phyloP scores from a whole-genome alignment of 2,113 vertebrate genomes.

The Hymenochirus boettgeri region DNA sequence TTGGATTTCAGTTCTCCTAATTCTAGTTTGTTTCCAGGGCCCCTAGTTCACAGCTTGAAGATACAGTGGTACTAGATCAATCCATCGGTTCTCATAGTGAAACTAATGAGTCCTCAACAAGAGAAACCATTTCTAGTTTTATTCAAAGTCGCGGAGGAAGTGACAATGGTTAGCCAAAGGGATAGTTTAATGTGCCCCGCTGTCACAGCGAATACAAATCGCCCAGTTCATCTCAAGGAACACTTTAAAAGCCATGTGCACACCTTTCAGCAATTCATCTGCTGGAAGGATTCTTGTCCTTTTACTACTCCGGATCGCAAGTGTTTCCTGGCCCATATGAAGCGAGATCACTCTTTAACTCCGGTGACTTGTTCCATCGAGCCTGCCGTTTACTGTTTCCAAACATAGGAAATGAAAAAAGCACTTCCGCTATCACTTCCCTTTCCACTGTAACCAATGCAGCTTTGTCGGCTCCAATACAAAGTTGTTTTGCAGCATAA shows the following conservation, averaged over 20 bases:
- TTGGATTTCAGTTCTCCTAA: conserved; percentile 49
- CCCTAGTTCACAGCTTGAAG: conserved; percentile 45
- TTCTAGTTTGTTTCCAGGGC: conserved; percentile 56
- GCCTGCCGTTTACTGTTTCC: conserved; percentile 65
- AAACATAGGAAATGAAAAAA: conserved; percentile 66
- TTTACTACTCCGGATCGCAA: conserved; percentile 59
- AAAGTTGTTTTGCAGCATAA: conserved; percentile 69
- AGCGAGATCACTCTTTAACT: conserved; percentile 49
- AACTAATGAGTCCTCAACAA: conserved; percentile 6
- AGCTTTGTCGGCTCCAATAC: conserved; percentile 64
- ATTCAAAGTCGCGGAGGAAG: not conserved
- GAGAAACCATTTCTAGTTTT: not conserved
- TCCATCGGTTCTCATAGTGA: conserved; percentile 35
- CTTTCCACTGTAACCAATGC: conserved; percentile 72
- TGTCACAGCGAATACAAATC: conserved; percentile 58
- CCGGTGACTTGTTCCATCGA: conserved; percentile 62
- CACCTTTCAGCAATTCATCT: conserved; percentile 45
- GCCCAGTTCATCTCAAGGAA: conserved; percentile 61
- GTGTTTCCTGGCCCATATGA: conserved; percentile 62
- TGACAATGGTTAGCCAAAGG: not conserved
- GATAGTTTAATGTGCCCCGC: conserved; percentile 57
- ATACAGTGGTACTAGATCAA: conserved; percentile 31
- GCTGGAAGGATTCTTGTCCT: conserved; percentile 59
- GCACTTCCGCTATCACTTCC: conserved; percentile 66
- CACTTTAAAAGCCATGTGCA: conserved; percentile 66